These are phyloP conservation scores for Fragum whitleyi DNA, from an alignment of 2,888 invertebrate species.

Conservation along the genomic window DNA sequence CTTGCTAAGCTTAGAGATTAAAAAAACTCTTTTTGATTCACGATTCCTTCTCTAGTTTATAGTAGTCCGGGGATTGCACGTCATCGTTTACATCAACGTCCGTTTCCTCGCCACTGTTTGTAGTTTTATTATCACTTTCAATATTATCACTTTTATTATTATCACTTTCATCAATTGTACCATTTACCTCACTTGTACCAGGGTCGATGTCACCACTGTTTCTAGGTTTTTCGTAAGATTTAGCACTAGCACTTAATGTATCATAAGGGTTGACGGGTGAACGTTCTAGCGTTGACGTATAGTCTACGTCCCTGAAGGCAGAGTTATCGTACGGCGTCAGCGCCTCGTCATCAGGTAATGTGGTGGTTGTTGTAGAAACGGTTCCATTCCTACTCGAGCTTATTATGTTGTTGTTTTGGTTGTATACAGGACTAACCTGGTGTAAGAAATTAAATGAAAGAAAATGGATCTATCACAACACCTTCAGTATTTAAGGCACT, in stretches of 20 bases:
- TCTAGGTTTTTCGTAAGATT: background rate
- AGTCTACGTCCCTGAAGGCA: conserved; percentile 8
- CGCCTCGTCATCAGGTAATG: background rate
- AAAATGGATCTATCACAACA: no score
- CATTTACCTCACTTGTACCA: background rate
- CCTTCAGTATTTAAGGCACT: background rate
- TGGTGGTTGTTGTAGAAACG: conserved; percentile 15
- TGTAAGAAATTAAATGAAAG: background rate
- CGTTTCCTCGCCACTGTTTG: background rate
- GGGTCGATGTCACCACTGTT: background rate
- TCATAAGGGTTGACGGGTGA: background rate
- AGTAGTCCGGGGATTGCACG: conserved; percentile 5
- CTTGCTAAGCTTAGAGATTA: no score
- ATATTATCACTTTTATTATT: background rate
- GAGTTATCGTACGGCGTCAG: conserved; percentile 12
- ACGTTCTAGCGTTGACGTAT: conserved; percentile 6
- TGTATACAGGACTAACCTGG: background rate
- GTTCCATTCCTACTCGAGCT: conserved; percentile 3
- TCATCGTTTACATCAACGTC: background rate
- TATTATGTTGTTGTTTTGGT: background rate
- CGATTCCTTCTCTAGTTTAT: background rate
- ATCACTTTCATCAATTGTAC: background rate
- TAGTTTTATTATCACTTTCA: no score
- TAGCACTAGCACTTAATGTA: conserved; percentile 14
- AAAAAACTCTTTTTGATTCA: no score